phyloP scores from a whole-genome alignment of 2,113 vertebrate species.

The Ascaphus truei region DNA sequence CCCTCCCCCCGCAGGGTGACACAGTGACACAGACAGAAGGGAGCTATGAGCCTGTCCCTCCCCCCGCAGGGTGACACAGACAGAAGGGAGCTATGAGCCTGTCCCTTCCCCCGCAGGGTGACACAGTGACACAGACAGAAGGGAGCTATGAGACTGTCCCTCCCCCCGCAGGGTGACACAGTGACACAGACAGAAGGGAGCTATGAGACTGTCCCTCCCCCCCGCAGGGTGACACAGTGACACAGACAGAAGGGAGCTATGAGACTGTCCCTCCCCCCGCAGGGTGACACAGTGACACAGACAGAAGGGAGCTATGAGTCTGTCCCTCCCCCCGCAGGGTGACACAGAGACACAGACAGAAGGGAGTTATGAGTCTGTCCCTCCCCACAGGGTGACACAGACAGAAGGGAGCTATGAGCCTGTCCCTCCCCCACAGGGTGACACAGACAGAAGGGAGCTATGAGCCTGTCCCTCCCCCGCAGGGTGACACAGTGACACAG shows the following conservation, averaged over 20 bases:
- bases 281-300: constrained; percentile 8
- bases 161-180: not conserved
- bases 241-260: too few relatives aligned
- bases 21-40: not conserved
- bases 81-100: too few relatives aligned
- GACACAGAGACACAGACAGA: not conserved
- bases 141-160: too few relatives aligned
- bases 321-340: not conserved
- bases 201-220: not conserved
- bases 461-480: not conserved
- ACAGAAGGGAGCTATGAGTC: too few relatives aligned
- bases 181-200: too few relatives aligned
- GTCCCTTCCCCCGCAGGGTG: not conserved
- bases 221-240: not conserved
- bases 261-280: not conserved
- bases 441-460: too few relatives aligned
- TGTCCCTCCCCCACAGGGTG: not conserved
- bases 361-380: not conserved
- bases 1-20: not conserved
- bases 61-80: not conserved
- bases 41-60: not conserved
- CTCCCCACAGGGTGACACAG: not conserved
- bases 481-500: not conserved
- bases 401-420: too few relatives aligned
- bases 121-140: not conserved